Base-by-base conservation (phyloP, 2,888 invertebrate genomes). In the Eurytoma adleriae region DNA sequence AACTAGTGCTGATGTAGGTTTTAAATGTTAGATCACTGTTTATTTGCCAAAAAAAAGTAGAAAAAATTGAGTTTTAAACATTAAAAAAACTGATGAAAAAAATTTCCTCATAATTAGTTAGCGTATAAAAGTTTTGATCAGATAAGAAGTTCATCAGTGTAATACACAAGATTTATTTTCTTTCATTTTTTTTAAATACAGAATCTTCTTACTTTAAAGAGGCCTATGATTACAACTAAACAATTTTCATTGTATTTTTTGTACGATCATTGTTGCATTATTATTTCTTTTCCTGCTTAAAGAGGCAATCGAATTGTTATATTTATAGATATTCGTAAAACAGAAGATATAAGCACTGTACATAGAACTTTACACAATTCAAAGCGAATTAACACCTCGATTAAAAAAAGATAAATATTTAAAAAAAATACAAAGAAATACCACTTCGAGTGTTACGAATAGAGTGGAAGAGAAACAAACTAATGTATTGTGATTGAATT, bases 401-500 rank as follows among this genome's bases (percentile, higher is more conserved):
- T 40, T 30, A 30, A 40, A 57, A 77, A 76, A 78, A 57, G 54
- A 48, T 66, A 27, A 72, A 77, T 30, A 70, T 56, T 50, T 54
- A 61, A 75, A 52, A 20, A 66, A 66, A 40, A 40, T 40, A 40
- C 40, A 40, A 40, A 50, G 4, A 62, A 77, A 77, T 68, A 69
- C 18, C 59, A 80, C 69, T 80, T 83, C 73, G 73, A 80, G 74
- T 82, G 79, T 79, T 79, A 77, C 72, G 73, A 77, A 73, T 70
- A 77, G 14, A 78, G 24, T 71, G 30, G 59, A 66, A 52, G 7
- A 70, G 56, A 70, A 57, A 70, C 13, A 67, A 75, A 69, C 61
- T 76, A 74, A 67, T 67, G 64, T 66, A 70, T 79, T 79, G 79
- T 82, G 79, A 81, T 79, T 79, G 73, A 82, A 82, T 77, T 79